phyloP scores from a whole-genome alignment of 2,797 vertebrate genomes.

The Antennarius maculatus region DNA sequence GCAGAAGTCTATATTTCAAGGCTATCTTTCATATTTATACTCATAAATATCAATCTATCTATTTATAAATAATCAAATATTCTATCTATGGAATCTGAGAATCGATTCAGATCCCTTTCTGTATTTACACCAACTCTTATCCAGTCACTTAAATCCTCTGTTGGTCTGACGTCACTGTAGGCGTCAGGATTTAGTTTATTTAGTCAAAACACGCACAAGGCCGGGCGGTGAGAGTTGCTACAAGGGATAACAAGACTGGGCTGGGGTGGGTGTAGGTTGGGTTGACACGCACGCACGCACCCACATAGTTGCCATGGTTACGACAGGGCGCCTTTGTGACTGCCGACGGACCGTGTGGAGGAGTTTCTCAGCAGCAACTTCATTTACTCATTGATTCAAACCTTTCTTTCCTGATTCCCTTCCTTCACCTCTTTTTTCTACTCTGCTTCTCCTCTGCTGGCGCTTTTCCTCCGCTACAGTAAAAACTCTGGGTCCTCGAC shows the following conservation, averaged over 20 bases:
- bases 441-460: neutral
- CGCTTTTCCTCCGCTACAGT: constrained; percentile 28
- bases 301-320: constrained; percentile 49
- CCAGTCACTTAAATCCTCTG: constrained; percentile 45
- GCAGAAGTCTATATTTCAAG: constrained; percentile 42
- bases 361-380: constrained; percentile 74
- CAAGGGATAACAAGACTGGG: constrained; percentile 7
- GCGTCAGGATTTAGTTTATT: constrained; percentile 47
- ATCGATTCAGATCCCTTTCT: constrained; percentile 41
- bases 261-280: too few relatives aligned
- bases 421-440: neutral
- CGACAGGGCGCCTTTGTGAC: constrained; percentile 34
- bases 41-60: constrained; percentile 27
- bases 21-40: constrained; percentile 71
- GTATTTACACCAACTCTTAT: constrained; percentile 62
- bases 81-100: constrained; percentile 55
- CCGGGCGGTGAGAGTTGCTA: constrained; percentile 37
- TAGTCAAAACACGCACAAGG: constrained; percentile 53
- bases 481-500: constrained; percentile 20
- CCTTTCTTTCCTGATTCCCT: neutral
- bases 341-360: constrained; percentile 49
- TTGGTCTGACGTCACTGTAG: constrained; percentile 25
- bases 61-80: constrained; percentile 42
- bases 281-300: constrained; percentile 23
- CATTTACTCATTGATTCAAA: constrained; percentile 67